Percentiles rank a stretch among this genome's conserved stretches.
phyloP scores from a whole-genome alignment of 2,797 vertebrate species.

The Poliocrania exsul region DNA sequence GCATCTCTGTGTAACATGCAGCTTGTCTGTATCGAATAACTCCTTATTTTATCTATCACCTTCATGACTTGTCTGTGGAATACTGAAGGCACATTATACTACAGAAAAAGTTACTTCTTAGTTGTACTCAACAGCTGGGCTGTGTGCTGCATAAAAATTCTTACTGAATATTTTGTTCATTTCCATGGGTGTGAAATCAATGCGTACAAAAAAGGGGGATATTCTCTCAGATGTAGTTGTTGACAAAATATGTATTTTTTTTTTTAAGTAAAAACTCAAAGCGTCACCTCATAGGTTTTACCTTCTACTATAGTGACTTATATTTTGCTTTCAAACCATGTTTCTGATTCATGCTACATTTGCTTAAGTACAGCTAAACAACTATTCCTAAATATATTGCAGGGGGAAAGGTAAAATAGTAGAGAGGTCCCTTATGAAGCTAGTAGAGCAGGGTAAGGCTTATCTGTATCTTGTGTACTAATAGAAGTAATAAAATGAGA shows the following conservation, averaged over 20 bases:
- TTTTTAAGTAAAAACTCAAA: not conserved
- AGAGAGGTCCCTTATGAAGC: not conserved
- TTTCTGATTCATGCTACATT: not conserved
- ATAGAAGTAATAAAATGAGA: not conserved
- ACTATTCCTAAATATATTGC: not conserved
- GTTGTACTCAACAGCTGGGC: not conserved
- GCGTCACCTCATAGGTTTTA: not conserved
- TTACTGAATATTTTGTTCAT: not conserved
- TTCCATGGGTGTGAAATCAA: not conserved
- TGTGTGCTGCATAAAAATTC: not conserved
- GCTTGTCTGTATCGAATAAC: not conserved
- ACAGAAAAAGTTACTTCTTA: not conserved
- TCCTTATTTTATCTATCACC: not conserved
- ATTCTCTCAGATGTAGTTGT: not conserved
- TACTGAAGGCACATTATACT: not conserved
- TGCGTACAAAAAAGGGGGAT: not conserved
- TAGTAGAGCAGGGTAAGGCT: not conserved
- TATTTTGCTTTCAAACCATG: not conserved
- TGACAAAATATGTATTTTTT: not conserved
- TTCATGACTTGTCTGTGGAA: not conserved
- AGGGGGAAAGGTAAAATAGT: not conserved
- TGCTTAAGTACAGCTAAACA: not conserved
- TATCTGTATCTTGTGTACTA: not conserved
- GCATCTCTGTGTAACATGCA: not conserved
- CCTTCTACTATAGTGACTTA: not conserved